Conservation (phyloP, 2,113 vertebrate genomes). For the Cyanoderma ruficeps region DNA sequence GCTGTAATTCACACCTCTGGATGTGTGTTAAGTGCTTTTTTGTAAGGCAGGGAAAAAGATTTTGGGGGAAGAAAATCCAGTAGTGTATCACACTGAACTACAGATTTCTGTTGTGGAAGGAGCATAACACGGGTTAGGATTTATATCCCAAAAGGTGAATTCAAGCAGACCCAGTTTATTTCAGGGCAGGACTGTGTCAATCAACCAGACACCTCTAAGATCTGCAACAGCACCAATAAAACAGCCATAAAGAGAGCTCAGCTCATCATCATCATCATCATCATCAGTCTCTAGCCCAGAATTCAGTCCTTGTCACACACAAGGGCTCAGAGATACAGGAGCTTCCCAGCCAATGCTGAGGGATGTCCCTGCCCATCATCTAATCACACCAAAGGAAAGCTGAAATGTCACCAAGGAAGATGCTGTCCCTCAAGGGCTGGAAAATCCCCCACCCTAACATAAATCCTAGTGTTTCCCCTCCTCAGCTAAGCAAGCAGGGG, state of each 20-base stretch:
- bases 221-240: background rate
- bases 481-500: rapidly evolving
- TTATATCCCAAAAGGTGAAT: background rate
- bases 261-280: background rate
- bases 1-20: constrained; percentile 46
- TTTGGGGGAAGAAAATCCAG: background rate
- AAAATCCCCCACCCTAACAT: background rate
- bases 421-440: background rate
- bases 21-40: background rate
- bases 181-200: background rate
- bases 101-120: background rate
- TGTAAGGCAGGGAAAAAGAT: background rate
- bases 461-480: rapidly evolving
- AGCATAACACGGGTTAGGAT: background rate
- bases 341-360: background rate
- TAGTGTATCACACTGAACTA: background rate
- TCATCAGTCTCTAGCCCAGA: background rate
- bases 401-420: background rate
- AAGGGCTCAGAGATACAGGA: background rate
- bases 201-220: background rate
- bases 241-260: background rate
- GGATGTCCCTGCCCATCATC: background rate
- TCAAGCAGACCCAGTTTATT: background rate
- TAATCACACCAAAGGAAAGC: background rate
- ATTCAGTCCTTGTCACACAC: background rate